These are phyloP conservation scores for Brachionus asplanchnoidis DNA, from an alignment of 1,140 invertebrate genomes.

Conservation along the genomic window DNA sequence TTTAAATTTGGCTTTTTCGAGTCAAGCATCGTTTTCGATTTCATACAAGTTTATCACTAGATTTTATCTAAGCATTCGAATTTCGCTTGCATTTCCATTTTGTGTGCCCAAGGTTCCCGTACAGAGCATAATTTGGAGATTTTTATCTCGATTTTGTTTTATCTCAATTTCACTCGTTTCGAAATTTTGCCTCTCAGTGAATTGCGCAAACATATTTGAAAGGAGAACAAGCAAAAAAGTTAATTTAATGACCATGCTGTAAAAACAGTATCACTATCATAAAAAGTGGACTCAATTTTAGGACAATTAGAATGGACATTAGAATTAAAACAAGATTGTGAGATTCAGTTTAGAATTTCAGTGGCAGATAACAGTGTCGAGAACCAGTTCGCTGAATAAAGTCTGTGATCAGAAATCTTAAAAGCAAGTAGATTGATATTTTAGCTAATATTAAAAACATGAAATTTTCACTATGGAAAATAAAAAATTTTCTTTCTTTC, in stretches of 20 bases:
- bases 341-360: background rate
- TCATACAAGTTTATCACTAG: background rate
- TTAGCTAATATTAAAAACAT: conserved; percentile 15
- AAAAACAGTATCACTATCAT: background rate
- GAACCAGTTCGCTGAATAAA: background rate
- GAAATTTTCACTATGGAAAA: background rate
- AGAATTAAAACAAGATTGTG: background rate
- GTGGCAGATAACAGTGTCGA: background rate
- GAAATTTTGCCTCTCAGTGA: background rate
- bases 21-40: background rate
- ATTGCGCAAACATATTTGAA: conserved; percentile 13
- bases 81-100: conserved; percentile 1
- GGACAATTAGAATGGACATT: conserved; percentile 39
- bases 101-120: background rate
- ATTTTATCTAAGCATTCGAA: conserved; percentile 8
- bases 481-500: background rate
- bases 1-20: background rate
- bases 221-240: background rate
- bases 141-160: background rate
- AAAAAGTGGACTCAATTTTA: background rate
- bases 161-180: conserved; percentile 12
- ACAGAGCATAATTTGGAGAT: background rate
- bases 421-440: conserved; percentile 6
- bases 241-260: background rate
- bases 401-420: conserved; percentile 33